Base-by-base conservation (phyloP, 2,113 vertebrate species). In the Neopipo cinnamomea region DNA sequence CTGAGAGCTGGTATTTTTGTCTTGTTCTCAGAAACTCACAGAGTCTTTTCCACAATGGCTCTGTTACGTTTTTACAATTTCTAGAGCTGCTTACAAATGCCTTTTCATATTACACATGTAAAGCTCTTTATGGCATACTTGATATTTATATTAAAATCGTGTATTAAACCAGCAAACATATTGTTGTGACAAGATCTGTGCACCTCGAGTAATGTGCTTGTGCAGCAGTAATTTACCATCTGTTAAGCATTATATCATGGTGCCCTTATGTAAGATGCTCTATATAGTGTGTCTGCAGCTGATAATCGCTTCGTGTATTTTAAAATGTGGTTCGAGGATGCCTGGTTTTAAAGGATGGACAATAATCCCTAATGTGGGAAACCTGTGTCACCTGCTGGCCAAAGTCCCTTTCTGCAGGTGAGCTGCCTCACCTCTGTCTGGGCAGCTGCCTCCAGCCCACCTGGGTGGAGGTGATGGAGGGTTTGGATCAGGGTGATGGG, bases 181-280 rank as follows among this genome's bases (percentile, higher is more conserved):
- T 95, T 97, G 95, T 92, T 82, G 91, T 82, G 95, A 91, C 73
- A 74, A 89, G 96, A 95, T 95, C 93, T 89, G 93, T 84, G 88
- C 96, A 95, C 95, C 91, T 95, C 82, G 17, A 70, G 72, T 91
- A 96, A 94, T 87, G 33, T 70, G 91, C 96, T 92, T 87, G 88
- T 67, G 90, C 35, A 52, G 92, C 80, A 77, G 87, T 77, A 89
- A 92, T 93, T 96, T 91, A n/a, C 96, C 96, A 93, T 95, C 97
- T 95, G 95, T 76, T 79, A 16, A 33, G 88, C 80, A 80, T 80
- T 94, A 37, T 33, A 78, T 39, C 66, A 6, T 0, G 37, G 65
- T 80, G 86, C 79, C 80, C 56, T 96, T 95, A 87, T 28, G 75
- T 91, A 95, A 95, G 91, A 77, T 65, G 80, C 70, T 95, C 88